Evolutionary conservation across 1,140 invertebrate species (phyloP).

Genomic region (Lepidotrigona ventralis): DNA sequence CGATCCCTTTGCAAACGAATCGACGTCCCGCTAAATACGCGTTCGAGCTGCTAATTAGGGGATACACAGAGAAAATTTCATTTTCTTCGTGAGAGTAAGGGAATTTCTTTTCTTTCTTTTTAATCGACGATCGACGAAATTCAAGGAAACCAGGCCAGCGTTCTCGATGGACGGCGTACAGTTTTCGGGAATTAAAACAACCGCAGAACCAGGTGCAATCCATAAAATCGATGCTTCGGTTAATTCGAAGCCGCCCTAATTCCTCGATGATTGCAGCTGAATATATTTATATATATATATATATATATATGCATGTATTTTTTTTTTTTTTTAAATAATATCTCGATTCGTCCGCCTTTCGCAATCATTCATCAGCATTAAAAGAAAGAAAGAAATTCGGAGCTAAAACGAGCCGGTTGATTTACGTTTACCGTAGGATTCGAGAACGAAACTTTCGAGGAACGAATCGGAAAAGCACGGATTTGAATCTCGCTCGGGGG

Average conservation of each 20-base stretch:
- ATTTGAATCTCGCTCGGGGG: not conserved
- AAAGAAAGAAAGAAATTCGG: not conserved
- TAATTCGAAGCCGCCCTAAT: constrained; percentile 22
- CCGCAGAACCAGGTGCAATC: not conserved
- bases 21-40: constrained; percentile 1
- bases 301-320: not conserved
- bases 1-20: not conserved
- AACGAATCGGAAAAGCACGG: not conserved
- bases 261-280: constrained; percentile 11
- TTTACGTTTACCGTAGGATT: not conserved
- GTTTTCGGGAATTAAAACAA: constrained; percentile 21
- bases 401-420: not conserved
- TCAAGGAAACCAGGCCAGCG: not conserved
- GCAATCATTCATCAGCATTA: not conserved
- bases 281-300: not conserved
- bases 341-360: not conserved
- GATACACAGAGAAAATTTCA: no score
- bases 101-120: not conserved
- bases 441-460: not conserved
- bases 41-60: not conserved
- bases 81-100: no score
- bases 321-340: not conserved
- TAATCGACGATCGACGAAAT: not conserved
- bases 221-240: constrained; percentile 16
- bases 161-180: no score